A percentile compares a stretch with the other conserved stretches of the same genome.
These are phyloP conservation scores for Sarcophaga peregrina DNA, from an alignment of 1,140 invertebrate species.

Conservation along the genomic window DNA sequence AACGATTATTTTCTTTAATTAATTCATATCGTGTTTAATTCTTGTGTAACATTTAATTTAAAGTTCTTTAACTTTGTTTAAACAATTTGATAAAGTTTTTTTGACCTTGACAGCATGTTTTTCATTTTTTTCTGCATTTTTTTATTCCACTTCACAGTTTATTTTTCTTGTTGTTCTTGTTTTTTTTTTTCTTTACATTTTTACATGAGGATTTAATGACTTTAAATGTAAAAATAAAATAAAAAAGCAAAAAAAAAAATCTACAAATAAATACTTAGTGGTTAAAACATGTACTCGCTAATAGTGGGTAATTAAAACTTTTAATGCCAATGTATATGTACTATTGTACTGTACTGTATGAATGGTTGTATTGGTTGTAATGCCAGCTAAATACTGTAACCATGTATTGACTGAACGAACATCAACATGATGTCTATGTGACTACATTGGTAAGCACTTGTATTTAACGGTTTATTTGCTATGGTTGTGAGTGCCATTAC, in stretches of 20 bases:
- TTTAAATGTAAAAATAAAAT: background rate
- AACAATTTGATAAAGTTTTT: background rate
- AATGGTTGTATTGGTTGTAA: background rate
- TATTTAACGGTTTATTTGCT: slow-evolving; percentile 36
- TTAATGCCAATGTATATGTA: background rate
- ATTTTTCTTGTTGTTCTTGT: background rate
- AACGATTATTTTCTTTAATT: no score
- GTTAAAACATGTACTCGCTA: background rate
- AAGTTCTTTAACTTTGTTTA: slow-evolving; percentile 15
- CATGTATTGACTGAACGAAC: background rate
- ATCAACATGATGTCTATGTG: background rate
- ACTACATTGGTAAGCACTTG: background rate
- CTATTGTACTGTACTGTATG: no score
- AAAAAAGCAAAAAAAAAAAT: no score
- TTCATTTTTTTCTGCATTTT: no score
- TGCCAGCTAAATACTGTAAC: background rate
- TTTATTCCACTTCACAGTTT: no score
- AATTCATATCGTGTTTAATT: no score
- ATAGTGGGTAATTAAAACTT: background rate
- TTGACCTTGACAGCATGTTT: background rate
- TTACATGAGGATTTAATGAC: slow-evolving; percentile 19
- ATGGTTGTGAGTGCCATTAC: background rate
- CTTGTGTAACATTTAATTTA: background rate
- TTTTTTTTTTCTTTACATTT: slow-evolving; percentile 11
- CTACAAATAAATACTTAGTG: background rate